These are phyloP conservation scores for Coranthus polyacanthus DNA, from an alignment of 2,797 vertebrate species.

Conservation along the genomic window DNA sequence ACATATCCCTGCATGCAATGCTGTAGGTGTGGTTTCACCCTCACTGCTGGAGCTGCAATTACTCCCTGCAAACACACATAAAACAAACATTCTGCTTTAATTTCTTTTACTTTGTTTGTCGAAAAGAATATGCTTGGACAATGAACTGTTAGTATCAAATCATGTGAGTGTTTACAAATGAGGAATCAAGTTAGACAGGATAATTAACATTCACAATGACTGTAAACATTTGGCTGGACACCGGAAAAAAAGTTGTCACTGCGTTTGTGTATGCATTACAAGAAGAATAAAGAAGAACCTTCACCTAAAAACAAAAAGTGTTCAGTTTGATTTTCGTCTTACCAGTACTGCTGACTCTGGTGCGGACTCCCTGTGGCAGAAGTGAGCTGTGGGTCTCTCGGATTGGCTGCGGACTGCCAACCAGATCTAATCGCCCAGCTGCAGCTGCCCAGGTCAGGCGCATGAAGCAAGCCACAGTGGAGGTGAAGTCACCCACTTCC, in stretches of 20 bases:
- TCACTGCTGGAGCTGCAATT: slow-evolving; percentile 99
- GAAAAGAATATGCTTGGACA: neutral
- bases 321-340: slow-evolving; percentile 26
- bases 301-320: neutral
- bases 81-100: slow-evolving; percentile 4
- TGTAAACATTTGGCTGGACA: neutral
- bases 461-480: slow-evolving; percentile 98
- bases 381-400: slow-evolving; percentile 92
- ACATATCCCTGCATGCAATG: slow-evolving; percentile 95
- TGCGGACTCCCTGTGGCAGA: slow-evolving; percentile 92
- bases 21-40: slow-evolving; percentile 89
- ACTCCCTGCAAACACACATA: slow-evolving; percentile 86
- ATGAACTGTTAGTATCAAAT: neutral
- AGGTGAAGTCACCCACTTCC: slow-evolving; percentile 97
- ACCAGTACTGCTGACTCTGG: slow-evolving; percentile 98
- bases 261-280: neutral
- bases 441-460: slow-evolving; percentile 98
- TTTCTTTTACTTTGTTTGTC: slow-evolving; percentile 14
- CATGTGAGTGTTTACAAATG: neutral
- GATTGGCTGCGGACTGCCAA: slow-evolving; percentile 97
- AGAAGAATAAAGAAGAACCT: neutral
- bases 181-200: slow-evolving; percentile 12
- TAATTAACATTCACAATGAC: neutral
- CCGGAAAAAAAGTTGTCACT: neutral
- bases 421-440: slow-evolving; percentile 95